Evolutionary conservation across 2,797 vertebrate genomes (phyloP), one percentile per base, ranked within the genome.

Genomic region (Salarias fasciatus): DNA sequence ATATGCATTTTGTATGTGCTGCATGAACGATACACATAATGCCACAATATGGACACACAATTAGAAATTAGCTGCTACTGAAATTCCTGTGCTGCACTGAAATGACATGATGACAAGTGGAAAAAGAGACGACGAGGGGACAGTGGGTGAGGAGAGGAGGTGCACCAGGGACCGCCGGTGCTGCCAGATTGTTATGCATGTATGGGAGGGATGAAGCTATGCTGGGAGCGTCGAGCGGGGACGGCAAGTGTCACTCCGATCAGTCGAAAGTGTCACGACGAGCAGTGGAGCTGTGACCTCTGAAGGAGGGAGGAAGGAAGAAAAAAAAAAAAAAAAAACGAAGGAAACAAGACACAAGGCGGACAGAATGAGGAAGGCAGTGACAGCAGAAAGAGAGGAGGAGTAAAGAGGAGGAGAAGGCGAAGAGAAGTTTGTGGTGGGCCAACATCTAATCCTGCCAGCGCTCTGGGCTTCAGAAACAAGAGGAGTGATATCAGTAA

Each of bases 401-500:
- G 18, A 43, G 53, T 12, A 14, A 48, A 11, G 37, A n/a, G 10
- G 8, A 11, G 33, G 11, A 5, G 40, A 50, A 24, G 36, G 76
- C 31, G 12, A 59, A 42, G 36, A 29, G 44, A 63, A 50, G 75
- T 79, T 72, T 78, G 66, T 53, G 54, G 60, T 58, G 69, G 74
- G 69, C 75, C 72, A 53, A 53, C 24, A 68, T 65, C 65, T 75
- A 68, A 86, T 73, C 78, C 75, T 63, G 65, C 75, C 63, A 68
- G 54, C 13, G 62, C 80, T 75, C 36, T 48, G n/a, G 72, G 78
- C 73, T 55, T 79, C 53, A 33, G 58, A 46, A 78, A 72, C 65
- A 66, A 69, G 70, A 65, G 63, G 63, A 86, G 73, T 18, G 73
- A 84, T 76, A 78, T 86, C 82, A 79, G 72, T 53, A 59, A 84